Conservation (phyloP, 2,797 vertebrate genomes). For the Scolopax rusticola region DNA sequence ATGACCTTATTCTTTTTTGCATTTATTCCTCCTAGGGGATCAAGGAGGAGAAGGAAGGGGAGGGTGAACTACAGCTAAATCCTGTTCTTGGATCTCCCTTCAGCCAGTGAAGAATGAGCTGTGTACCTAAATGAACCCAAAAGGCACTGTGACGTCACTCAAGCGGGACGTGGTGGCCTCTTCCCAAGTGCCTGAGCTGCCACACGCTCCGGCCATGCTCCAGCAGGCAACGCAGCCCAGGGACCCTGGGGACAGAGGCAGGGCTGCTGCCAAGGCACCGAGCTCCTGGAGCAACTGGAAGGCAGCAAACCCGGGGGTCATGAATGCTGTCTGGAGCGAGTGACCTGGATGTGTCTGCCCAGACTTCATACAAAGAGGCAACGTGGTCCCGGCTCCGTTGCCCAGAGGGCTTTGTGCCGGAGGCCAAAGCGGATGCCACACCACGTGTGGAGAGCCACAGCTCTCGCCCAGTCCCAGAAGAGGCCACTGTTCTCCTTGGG, state of each 20-base stretch:
- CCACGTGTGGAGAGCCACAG: not conserved
- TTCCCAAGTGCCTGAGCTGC: conserved; percentile 48
- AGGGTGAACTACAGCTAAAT: not conserved
- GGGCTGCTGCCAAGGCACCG: not conserved
- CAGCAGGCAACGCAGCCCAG: not conserved
- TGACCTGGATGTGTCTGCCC: conserved; percentile 60
- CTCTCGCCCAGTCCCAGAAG: not conserved
- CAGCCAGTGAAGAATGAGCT: not conserved
- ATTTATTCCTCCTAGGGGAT: not conserved
- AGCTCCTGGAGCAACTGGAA: not conserved
- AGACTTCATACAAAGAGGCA: conserved; percentile 23
- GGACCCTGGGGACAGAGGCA: not conserved
- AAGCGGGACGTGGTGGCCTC: conserved; percentile 2
- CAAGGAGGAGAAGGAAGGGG: not conserved
- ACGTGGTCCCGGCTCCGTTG: not conserved
- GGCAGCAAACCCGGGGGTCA: not conserved
- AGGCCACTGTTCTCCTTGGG: not conserved
- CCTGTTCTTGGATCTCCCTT: conserved; percentile 11
- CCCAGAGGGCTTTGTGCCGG: not conserved
- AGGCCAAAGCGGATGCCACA: not conserved
- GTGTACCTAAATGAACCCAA: conserved; percentile 22
- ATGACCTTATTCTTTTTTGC: not conserved
- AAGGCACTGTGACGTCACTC: not conserved
- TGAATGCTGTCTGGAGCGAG: conserved; percentile 49
- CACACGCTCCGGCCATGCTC: conserved; percentile 6